Percentiles rank a stretch among this genome's conserved stretches.
Evolutionary conservation across 2,888 invertebrate species (phyloP).

Genomic region (Taenaris catops): DNA sequence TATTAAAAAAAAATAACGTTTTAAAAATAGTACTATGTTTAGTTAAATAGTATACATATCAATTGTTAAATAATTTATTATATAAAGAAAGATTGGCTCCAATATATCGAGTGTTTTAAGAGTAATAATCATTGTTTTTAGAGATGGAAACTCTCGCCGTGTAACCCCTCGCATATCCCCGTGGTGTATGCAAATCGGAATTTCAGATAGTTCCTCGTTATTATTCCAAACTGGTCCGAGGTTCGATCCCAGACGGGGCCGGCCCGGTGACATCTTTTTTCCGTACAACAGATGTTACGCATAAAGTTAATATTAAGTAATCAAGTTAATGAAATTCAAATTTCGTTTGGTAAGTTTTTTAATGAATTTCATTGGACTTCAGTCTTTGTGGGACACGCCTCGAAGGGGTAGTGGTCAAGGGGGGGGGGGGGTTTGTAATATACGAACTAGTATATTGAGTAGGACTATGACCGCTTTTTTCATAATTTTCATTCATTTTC

Average conservation of each 20-base stretch:
- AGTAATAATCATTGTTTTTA: conserved; percentile 2
- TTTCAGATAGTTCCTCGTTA: conserved; percentile 25
- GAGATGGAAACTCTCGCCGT: not conserved
- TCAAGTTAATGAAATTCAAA: conserved; percentile 14
- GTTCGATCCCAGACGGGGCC: conserved; percentile 15
- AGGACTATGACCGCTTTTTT: too few relatives aligned
- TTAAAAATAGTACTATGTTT: too few relatives aligned
- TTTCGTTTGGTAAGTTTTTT: conserved; percentile 5
- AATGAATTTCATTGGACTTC: conserved; percentile 6
- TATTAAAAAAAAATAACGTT: too few relatives aligned
- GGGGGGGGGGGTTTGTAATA: too few relatives aligned
- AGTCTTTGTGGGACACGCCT: not conserved
- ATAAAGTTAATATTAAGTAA: conserved; percentile 16
- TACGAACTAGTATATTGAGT: too few relatives aligned
- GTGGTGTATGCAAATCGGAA: conserved; percentile 21
- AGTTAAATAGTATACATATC: too few relatives aligned
- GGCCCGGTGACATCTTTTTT: conserved; percentile 14
- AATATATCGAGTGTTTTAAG: not conserved
- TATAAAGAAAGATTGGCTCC: too few relatives aligned
- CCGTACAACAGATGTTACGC: conserved; percentile 18
- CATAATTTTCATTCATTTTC: too few relatives aligned
- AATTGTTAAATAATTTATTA: too few relatives aligned
- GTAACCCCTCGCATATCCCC: not conserved
- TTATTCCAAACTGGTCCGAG: conserved; percentile 21
- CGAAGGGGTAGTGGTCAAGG: too few relatives aligned